phyloP scores from a whole-genome alignment of 2,113 vertebrate genomes.

The Oncorhynchus mykiss region DNA sequence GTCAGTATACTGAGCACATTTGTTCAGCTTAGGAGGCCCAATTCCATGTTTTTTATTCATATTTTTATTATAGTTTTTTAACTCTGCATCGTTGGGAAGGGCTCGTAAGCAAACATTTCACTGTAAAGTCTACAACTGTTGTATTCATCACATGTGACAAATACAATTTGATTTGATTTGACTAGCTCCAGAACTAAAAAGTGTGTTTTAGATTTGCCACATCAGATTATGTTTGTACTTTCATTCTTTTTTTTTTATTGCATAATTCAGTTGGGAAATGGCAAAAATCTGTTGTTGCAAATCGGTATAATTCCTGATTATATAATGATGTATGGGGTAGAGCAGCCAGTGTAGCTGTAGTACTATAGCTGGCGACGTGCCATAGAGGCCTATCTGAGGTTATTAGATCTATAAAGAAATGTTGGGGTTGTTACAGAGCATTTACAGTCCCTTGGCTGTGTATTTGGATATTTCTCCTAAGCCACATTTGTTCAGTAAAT shows the following conservation, averaged over 20 bases:
- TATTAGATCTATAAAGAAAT: background rate
- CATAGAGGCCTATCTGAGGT: constrained; percentile 11
- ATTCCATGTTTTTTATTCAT: background rate
- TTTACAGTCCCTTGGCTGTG: constrained; percentile 28
- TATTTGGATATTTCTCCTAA: constrained; percentile 34
- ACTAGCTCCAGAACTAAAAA: background rate
- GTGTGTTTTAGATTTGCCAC: background rate
- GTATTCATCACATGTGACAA: too few species aligned
- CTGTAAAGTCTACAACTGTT: too few species aligned
- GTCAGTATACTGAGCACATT: background rate
- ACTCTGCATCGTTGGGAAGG: too few species aligned
- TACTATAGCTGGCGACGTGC: constrained; percentile 9
- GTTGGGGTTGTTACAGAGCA: constrained; percentile 11
- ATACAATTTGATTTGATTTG: constrained; percentile 8
- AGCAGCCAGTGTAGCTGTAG: background rate
- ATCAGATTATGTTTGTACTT: constrained; percentile 9
- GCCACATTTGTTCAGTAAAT: constrained; percentile 23
- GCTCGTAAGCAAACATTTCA: too few species aligned
- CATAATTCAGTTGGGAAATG: background rate
- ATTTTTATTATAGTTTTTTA: too few species aligned
- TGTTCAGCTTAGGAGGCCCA: background rate
- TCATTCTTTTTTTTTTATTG: background rate
- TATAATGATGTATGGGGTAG: background rate
- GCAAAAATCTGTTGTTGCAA: background rate
- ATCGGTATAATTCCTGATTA: background rate